A percentile compares a stretch with the other conserved stretches of the same genome.
These are phyloP conservation scores for Ceratina australensis DNA, from an alignment of 1,140 invertebrate genomes.

Conservation along the genomic window DNA sequence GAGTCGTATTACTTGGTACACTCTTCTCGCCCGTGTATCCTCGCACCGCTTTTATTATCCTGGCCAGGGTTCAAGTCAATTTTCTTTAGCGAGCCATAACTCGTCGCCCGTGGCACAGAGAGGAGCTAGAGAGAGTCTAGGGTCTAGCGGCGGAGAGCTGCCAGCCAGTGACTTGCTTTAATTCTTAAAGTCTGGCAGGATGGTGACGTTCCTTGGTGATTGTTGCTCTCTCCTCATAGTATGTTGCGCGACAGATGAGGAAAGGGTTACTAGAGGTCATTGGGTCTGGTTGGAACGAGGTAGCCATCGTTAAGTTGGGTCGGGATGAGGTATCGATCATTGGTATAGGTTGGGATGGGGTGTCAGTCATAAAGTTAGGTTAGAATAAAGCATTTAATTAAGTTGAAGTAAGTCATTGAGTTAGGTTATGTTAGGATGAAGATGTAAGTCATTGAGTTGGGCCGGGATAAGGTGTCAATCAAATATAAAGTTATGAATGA, in stretches of 20 bases:
- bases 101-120: conserved; percentile 24
- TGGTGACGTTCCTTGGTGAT: conserved; percentile 52
- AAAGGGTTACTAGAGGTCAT: too few relatives aligned
- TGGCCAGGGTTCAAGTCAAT: conserved; percentile 77
- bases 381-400: too few relatives aligned
- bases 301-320: too few relatives aligned
- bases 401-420: too few relatives aligned
- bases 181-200: conserved; percentile 65
- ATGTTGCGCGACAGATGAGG: not conserved
- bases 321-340: too few relatives aligned
- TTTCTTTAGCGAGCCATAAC: conserved; percentile 75
- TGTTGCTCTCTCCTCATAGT: not conserved
- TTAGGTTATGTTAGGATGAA: too few relatives aligned
- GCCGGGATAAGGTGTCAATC: too few relatives aligned
- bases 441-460: too few relatives aligned
- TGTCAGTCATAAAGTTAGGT: too few relatives aligned
- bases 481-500: too few relatives aligned
- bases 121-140: conserved; percentile 42
- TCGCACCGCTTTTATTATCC: conserved; percentile 71
- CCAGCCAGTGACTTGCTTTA: conserved; percentile 66
- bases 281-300: too few relatives aligned
- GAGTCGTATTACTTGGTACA: conserved; percentile 50
- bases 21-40: conserved; percentile 52
- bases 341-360: too few relatives aligned
- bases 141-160: conserved; percentile 56